Evolutionary conservation across 2,113 vertebrate genomes (phyloP).

Genomic region (Arenaria interpres): DNA sequence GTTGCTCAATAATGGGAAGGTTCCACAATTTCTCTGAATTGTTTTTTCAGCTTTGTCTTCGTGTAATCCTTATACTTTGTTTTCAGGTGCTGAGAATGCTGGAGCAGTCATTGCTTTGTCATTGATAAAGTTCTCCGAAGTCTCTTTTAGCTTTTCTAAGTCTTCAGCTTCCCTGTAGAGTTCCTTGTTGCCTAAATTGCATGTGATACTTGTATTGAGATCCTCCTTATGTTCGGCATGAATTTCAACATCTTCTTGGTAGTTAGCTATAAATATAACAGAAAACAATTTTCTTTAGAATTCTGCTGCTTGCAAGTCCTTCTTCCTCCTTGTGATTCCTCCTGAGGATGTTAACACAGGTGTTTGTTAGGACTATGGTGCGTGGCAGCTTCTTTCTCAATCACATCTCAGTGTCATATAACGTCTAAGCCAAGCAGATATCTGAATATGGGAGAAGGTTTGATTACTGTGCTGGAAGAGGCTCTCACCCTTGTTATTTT

Average conservation of each 20-base stretch:
- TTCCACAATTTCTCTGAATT: neutral
- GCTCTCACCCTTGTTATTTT: neutral
- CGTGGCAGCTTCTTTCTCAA: neutral
- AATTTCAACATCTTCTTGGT: neutral
- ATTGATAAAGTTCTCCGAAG: neutral
- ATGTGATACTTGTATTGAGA: neutral
- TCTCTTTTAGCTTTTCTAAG: neutral
- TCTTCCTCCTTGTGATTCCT: neutral
- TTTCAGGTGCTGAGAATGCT: neutral
- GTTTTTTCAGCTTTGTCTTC: constrained; percentile 1
- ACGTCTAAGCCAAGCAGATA: neutral
- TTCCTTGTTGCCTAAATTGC: neutral
- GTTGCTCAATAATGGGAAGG: neutral
- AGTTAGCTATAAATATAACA: neutral
- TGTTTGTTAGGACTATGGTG: neutral
- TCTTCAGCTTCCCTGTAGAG: neutral
- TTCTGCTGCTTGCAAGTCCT: neutral
- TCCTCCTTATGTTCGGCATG: neutral
- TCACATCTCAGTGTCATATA: neutral
- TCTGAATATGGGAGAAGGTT: neutral
- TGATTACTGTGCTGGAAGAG: neutral
- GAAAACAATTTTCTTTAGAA: neutral
- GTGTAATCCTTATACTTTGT: neutral
- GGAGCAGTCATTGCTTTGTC: neutral
- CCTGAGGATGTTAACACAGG: neutral